Evolutionary conservation across 2,113 vertebrate genomes (phyloP).

Genomic region (Poicephalus gulielmi): DNA sequence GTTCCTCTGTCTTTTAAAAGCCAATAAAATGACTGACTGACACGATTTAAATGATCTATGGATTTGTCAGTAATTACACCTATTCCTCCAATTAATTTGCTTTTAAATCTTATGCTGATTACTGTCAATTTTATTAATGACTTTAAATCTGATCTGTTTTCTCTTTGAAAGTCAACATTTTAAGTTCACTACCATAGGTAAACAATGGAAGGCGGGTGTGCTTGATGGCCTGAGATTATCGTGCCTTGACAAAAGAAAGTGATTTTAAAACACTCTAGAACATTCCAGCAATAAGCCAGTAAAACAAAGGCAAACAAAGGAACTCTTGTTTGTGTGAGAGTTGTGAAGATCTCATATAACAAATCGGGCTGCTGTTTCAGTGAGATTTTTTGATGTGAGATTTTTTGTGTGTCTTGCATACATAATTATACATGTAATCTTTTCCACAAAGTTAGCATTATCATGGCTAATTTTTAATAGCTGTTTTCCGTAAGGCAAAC

Average conservation of each 20-base stretch:
- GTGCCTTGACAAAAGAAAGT: background rate
- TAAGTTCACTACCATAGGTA: background rate
- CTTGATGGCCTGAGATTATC: background rate
- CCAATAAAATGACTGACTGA: background rate
- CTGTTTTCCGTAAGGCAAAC: background rate
- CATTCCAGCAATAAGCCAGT: background rate
- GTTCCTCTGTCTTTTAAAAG: conserved; percentile 19
- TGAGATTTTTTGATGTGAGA: background rate
- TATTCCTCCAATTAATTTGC: background rate
- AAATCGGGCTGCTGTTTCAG: background rate
- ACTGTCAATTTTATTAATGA: background rate
- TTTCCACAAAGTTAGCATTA: rapidly evolving
- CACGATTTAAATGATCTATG: background rate
- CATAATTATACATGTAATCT: background rate
- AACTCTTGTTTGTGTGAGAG: background rate
- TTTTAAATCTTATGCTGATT: conserved; percentile 14
- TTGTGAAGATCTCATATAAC: background rate
- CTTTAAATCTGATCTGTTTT: background rate
- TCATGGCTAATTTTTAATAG: background rate
- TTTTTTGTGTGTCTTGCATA: background rate
- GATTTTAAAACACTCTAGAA: background rate
- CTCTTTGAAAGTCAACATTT: background rate
- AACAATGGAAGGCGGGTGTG: background rate
- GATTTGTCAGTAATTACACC: background rate
- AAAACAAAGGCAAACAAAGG: background rate